Evolutionary conservation across 2,888 invertebrate genomes (phyloP), one percentile per base, ranked within the genome.

Genomic region (Loripinus fragilis): DNA sequence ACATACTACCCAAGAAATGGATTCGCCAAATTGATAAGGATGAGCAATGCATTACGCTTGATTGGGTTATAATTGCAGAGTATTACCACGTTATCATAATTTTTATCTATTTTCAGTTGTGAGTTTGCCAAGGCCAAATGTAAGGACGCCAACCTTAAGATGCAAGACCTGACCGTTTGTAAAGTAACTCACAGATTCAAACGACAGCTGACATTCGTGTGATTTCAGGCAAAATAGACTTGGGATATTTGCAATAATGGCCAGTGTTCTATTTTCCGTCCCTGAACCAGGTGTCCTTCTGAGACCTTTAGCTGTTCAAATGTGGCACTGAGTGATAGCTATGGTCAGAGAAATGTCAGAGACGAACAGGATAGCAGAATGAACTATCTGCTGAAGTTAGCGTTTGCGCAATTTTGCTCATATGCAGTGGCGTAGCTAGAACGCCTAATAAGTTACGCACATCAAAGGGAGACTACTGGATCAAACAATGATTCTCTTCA

Each of bases 201-300:
- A 33, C 12, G 60, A 60, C 23, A 60, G 23, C 17, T 60, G 60
- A 20, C 30, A 33, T 60, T 60, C n/a, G 60, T 60, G 60, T 60
- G 60, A 60, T 10, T 7, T 28, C 33, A 60, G 30, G 25, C 23
- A 12, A 28, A 33, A 60, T 33, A 33, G 20, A 33, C 12, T 33
- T 60, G 60, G 60, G 60, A 60, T 33, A 12, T 60, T 33, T 5
- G 60, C 60, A 60, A 60, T 33, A 10, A 60, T 33, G 60, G 60
- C 60, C 60, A 60, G 60, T 60, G 33, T 60, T 60, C 60, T 60
- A 33, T n/a, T 60, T 60, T 60, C 60, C 60, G 60, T 60, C 60
- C 60, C 8, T 25, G 52, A 25, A 20, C 7, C 20, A 20, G 7
- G 7, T 48, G 48, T 48, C 48, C 48, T 48, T 15, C 3, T 20